A percentile compares a stretch with the other conserved stretches of the same genome.
Evolutionary conservation across 1,140 invertebrate species (phyloP).

Genomic region (Acromyrmex echinatior): DNA sequence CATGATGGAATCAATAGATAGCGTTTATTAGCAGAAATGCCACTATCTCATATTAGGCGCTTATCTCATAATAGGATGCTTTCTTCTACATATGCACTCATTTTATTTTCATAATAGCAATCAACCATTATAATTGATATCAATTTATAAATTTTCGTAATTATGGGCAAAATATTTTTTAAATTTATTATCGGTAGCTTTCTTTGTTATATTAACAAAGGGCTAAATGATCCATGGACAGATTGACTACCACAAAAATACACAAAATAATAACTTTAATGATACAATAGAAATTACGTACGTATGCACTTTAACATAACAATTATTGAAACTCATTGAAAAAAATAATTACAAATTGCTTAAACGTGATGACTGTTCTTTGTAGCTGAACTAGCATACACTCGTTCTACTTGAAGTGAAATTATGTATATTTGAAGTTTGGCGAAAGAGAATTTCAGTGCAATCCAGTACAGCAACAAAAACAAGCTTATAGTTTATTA

Average conservation of each 20-base stretch:
- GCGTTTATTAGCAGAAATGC: too few relatives aligned
- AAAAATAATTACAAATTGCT: conserved; percentile 70
- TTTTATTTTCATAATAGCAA: conserved; percentile 26
- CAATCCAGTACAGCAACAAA: too few relatives aligned
- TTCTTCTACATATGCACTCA: too few relatives aligned
- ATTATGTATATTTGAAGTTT: too few relatives aligned
- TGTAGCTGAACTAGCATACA: too few relatives aligned
- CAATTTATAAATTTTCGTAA: background rate
- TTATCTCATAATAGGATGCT: too few relatives aligned
- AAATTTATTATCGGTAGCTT: background rate
- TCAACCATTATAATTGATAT: conserved; percentile 10
- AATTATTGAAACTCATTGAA: conserved; percentile 34
- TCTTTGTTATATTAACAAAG: conserved; percentile 1
- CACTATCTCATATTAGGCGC: too few relatives aligned
- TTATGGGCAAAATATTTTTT: background rate
- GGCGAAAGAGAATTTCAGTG: too few relatives aligned
- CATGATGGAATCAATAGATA: too few relatives aligned
- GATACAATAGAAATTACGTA: conserved; percentile 59
- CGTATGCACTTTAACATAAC: conserved; percentile 49
- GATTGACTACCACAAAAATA: conserved; percentile 55
- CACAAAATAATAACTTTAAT: conserved; percentile 77
- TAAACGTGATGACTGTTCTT: conserved; percentile 14
- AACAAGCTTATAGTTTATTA: background rate
- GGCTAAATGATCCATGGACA: background rate
- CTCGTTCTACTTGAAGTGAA: too few relatives aligned